phyloP scores from a whole-genome alignment of 1,140 invertebrate genomes.

The Batillaria attramentaria region DNA sequence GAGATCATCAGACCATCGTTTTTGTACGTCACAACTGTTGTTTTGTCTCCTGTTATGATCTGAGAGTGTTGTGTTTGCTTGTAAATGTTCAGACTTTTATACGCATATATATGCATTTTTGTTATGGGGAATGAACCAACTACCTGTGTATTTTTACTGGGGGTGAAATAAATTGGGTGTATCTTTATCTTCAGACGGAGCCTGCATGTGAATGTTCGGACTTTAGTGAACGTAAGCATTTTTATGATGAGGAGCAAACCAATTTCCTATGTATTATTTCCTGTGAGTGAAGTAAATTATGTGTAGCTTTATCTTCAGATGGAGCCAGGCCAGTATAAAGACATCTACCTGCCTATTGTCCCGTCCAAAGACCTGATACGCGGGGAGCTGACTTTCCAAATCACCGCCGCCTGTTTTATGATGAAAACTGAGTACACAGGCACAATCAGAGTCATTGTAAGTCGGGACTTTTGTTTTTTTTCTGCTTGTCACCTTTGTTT shows the following conservation, averaged over 20 bases:
- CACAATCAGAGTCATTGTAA: slow-evolving; percentile 83
- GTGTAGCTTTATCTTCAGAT: slow-evolving; percentile 57
- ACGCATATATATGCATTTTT: too few species aligned
- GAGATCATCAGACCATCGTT: slow-evolving; percentile 94
- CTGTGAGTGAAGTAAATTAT: too few species aligned
- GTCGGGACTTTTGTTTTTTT: slow-evolving; percentile 28
- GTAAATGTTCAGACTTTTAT: too few species aligned
- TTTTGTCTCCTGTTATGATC: neutral
- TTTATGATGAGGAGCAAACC: too few species aligned
- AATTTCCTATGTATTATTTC: too few species aligned
- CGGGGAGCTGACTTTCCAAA: slow-evolving; percentile 81
- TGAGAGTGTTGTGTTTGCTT: neutral
- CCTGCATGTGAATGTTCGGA: too few species aligned
- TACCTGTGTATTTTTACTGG: too few species aligned
- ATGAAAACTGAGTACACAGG: slow-evolving; percentile 84
- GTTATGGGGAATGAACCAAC: too few species aligned
- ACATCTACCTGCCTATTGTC: slow-evolving; percentile 92
- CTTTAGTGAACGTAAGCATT: too few species aligned
- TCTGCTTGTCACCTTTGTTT: neutral
- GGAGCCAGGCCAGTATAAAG: slow-evolving; percentile 68
- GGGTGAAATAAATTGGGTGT: too few species aligned
- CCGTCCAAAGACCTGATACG: slow-evolving; percentile 80
- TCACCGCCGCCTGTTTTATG: slow-evolving; percentile 88
- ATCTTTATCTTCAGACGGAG: too few species aligned
- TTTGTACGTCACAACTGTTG: slow-evolving; percentile 88